Percentiles rank a stretch among this genome's conserved stretches.
Evolutionary conservation across 2,113 vertebrate species (phyloP).

Genomic region (Tyrannus savana): DNA sequence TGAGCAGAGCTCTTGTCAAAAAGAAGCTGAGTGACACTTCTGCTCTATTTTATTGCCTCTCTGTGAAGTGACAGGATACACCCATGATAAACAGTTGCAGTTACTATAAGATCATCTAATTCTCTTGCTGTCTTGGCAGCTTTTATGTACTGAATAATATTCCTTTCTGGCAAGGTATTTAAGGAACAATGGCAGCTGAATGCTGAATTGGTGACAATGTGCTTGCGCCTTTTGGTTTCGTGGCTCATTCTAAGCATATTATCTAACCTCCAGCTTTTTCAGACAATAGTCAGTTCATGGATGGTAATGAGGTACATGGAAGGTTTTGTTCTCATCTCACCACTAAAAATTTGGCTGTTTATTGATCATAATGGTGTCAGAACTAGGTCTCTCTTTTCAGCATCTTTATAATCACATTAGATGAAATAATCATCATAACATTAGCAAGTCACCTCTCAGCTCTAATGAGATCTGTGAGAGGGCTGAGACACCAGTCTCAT

Average conservation of each 20-base stretch:
- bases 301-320: slow-evolving; percentile 3
- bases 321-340: neutral
- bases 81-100: slow-evolving; percentile 37
- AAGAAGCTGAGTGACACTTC: neutral
- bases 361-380: neutral
- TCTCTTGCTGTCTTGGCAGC: slow-evolving; percentile 19
- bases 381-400: neutral
- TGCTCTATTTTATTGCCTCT: slow-evolving; percentile 48
- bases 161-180: slow-evolving; percentile 49
- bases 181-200: slow-evolving; percentile 38
- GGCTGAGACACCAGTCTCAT: neutral
- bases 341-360: neutral
- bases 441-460: neutral
- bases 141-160: slow-evolving; percentile 24
- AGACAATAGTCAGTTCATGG: neutral
- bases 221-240: slow-evolving; percentile 5
- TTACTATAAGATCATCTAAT: slow-evolving; percentile 48
- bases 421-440: neutral
- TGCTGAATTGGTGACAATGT: slow-evolving; percentile 20
- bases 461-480: neutral
- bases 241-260: slow-evolving; percentile 21
- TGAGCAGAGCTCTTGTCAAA: slow-evolving; percentile 33
- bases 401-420: neutral
- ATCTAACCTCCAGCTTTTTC: slow-evolving; percentile 1
- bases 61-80: slow-evolving; percentile 29